Percentiles rank a stretch among this genome's conserved stretches.
Evolutionary conservation across 2,113 vertebrate genomes (phyloP).

Genomic region (Charadrius vociferus): DNA sequence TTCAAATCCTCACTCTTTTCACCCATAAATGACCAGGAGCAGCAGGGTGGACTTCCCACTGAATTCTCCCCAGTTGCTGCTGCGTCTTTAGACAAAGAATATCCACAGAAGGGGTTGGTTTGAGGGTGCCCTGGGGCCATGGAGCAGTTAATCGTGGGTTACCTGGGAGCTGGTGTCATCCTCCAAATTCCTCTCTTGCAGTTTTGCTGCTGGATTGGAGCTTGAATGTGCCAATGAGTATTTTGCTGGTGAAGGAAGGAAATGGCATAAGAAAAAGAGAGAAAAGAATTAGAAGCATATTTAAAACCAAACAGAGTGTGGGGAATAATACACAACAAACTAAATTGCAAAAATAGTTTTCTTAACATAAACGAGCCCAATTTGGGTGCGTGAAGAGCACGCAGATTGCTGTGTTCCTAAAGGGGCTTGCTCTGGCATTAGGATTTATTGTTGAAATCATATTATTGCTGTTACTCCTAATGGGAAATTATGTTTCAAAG

Average conservation of each 20-base stretch:
- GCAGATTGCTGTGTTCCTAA: not conserved
- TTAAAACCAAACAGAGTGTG: not conserved
- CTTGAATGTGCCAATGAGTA: not conserved
- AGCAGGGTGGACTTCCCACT: not conserved
- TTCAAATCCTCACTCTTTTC: fast-evolving
- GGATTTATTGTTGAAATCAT: not conserved
- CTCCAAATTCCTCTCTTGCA: not conserved
- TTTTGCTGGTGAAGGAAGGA: not conserved
- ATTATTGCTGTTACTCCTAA: not conserved
- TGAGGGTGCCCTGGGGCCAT: not conserved
- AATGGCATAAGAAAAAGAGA: not conserved
- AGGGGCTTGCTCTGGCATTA: not conserved
- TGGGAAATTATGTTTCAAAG: not conserved
- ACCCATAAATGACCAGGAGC: not conserved
- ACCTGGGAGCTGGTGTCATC: not conserved
- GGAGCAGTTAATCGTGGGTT: not conserved
- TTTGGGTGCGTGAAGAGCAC: not conserved
- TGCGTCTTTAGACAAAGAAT: no score
- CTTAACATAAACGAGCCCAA: not conserved
- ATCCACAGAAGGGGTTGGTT: not conserved
- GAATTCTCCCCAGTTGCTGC: not conserved
- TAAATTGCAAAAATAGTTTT: not conserved
- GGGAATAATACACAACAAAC: not conserved
- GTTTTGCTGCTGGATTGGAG: not conserved
- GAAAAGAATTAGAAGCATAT: not conserved